Evolutionary conservation across 2,797 vertebrate genomes (phyloP), one percentile per base, ranked within the genome.

Genomic region (Todus mexicanus): DNA sequence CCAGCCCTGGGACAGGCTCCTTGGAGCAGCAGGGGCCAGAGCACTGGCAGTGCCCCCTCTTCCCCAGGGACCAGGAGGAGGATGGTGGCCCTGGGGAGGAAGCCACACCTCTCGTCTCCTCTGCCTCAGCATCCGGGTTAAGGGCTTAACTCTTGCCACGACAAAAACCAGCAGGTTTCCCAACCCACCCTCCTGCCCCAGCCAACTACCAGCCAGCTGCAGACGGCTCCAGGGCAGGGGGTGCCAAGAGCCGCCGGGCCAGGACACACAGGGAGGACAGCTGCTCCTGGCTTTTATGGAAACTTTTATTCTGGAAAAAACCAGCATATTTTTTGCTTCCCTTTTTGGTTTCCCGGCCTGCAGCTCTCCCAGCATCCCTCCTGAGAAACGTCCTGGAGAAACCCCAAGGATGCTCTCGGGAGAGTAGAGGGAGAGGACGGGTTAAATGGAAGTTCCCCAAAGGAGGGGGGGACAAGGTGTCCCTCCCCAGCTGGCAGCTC

Each of bases 51-150:
- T 15, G 14, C 31, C 11, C 42, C 11, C 15, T 15, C 40, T 27
- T 63, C n/a, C 40, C 54, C 56, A 13, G 65, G 35, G 84, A 16
- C n/a, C 13, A 50, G 27, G 69, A 83, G 26, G 59, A 18, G 43
- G 65, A 50, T 68, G 45, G 74, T 47, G 26, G 26, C 87, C 35
- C 91, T 6, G 85, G 53, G 81, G 72, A 96, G 75, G 93, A 92
- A 91, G 82, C 89, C 89, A 83, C 89, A 92, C 87, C 78, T 83
- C 92, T 82, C 37, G 7, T 29, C 84, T 93, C 74, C 64, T 88
- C 80, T 75, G 93, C 42, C 87, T 95, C 91, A 76, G 66, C 90
- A 94, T 95, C 89, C 84, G 79, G 91, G 90, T 92, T 83, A 83
- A 85, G 17, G 63, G 40, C 23, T 93, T 93, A 96, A 95, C 95